Evolutionary conservation across 2,888 invertebrate species (phyloP).

Genomic region (Drosophila suboccidentalis): DNA sequence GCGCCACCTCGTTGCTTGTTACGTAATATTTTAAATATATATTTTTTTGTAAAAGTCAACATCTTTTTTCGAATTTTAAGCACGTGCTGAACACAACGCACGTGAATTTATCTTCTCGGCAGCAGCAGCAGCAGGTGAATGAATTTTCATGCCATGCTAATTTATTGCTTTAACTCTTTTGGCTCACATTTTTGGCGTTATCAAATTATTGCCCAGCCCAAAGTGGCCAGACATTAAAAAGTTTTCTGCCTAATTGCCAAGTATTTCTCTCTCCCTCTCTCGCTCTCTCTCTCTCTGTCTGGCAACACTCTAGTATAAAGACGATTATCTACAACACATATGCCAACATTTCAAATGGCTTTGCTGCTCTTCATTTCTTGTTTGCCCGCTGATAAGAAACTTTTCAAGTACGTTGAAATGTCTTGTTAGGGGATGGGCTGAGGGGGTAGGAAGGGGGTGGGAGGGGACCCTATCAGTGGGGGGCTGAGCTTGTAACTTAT

Average conservation of each 20-base stretch:
- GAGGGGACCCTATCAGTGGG: slow-evolving; percentile 9
- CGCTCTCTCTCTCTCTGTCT: neutral
- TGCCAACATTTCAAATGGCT: slow-evolving; percentile 56
- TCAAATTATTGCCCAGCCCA: slow-evolving; percentile 44
- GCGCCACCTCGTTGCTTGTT: slow-evolving; percentile 31
- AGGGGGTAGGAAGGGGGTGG: neutral
- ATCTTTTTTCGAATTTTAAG: slow-evolving; percentile 46
- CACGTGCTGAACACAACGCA: slow-evolving; percentile 50
- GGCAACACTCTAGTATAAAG: neutral
- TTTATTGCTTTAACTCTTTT: slow-evolving; percentile 48
- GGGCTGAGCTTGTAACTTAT: slow-evolving; percentile 56
- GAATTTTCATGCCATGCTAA: slow-evolving; percentile 60
- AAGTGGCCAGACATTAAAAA: slow-evolving; percentile 55
- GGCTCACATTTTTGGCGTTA: slow-evolving; percentile 33
- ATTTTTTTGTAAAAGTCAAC: slow-evolving; percentile 28
- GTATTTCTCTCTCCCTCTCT: neutral
- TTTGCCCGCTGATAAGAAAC: slow-evolving; percentile 66
- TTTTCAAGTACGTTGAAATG: slow-evolving; percentile 69
- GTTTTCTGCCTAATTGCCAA: slow-evolving; percentile 52
- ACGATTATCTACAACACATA: slow-evolving; percentile 54
- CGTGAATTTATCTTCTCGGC: slow-evolving; percentile 58
- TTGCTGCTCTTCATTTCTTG: slow-evolving; percentile 41
- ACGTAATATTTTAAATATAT: slow-evolving; percentile 57
- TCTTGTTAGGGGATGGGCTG: slow-evolving; percentile 10
- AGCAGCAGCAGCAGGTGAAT: slow-evolving; percentile 54